Evolutionary conservation across 2,888 invertebrate species (phyloP), one percentile per base, ranked within the genome.

Genomic region (Zygothrica quintamaculata): DNA sequence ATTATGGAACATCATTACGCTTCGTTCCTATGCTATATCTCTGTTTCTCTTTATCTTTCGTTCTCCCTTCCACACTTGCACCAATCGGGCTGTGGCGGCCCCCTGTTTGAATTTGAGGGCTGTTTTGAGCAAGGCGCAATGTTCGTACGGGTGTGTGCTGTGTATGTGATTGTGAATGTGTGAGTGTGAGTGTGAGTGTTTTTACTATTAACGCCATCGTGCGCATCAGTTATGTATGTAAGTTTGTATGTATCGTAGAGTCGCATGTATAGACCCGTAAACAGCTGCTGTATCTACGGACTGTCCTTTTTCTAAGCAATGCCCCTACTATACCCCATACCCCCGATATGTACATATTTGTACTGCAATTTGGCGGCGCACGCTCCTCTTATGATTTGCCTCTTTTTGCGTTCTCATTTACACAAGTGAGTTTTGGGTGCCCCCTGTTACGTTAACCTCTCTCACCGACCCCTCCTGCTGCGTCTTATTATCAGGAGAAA

Each of bases 401-500:
- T 87, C 88, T 89, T 88, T 88, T 88, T 87, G 80, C 82, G 80
- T 84, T 87, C 80, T 74, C 84, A 77, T 87, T 88, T 81, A 71
- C 76, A 84, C 80, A 88, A 88, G 84, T 88, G 84, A 73, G 74
- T 77, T 59, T 68, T 76, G 69, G 80, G 81, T 87, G 87, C 81
- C 70, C 70, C 65, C 66, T 61, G 47, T 57, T 46, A 43, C 33
- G 37, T 40, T 52, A 67, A 55, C 44, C 55, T 56, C 55, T 53
- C 51, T 33, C 53, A 34, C 37, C 25, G 16, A 25, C 56, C 37
- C 15, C 29, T 42, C 70, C 85, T 59, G 82, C 75, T 81, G 78
- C 42, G 82, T 50, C 65, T n/a, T n/a, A 71, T 78, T 78, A 84
- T 75, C 40, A 22, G 50, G 15, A 47, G 50, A 61, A 82, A 74